These are phyloP conservation scores for Capitulum mitella DNA, from an alignment of 2,888 invertebrate species.

Conservation along the genomic window DNA sequence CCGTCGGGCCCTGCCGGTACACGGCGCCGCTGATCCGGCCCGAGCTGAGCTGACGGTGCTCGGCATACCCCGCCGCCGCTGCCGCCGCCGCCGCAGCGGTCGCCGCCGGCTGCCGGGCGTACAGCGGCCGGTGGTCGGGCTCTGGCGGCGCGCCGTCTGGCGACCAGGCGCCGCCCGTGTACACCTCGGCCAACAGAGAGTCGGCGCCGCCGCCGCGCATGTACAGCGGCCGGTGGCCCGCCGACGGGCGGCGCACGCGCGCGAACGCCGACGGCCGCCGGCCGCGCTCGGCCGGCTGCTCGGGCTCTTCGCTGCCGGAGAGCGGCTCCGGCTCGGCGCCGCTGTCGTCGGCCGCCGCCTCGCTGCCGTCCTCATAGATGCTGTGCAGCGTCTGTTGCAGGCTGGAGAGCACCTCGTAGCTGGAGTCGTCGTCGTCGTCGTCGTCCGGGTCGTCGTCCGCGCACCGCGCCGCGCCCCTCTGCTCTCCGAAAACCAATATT, in stretches of 20 bases:
- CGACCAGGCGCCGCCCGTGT: conserved; percentile 18
- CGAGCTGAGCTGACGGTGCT: not conserved
- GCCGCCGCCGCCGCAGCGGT: not conserved
- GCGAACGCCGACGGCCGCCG: conserved; percentile 12
- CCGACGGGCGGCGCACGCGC: not conserved
- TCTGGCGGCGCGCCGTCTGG: not conserved
- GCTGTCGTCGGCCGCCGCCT: not conserved
- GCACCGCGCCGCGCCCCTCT: not conserved
- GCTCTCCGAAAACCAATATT: conserved; percentile 24
- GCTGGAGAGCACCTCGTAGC: conserved; percentile 12
- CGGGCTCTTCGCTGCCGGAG: not conserved
- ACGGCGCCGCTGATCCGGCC: not conserved
- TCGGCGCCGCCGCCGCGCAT: conserved; percentile 22
- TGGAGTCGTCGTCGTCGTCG: conserved; percentile 21
- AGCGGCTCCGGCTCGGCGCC: not conserved
- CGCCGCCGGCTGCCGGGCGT: not conserved
- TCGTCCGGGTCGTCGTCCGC: not conserved
- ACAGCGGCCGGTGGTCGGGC: conserved; percentile 14
- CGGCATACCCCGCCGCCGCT: not conserved
- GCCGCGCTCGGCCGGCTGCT: not conserved
- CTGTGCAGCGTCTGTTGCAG: conserved; percentile 7
- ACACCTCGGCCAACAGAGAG: conserved; percentile 8
- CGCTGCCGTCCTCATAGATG: conserved; percentile 23
- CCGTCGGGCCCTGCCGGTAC: conserved; percentile 2
- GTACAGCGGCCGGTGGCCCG: conserved; percentile 12